A percentile compares a stretch with the other conserved stretches of the same genome.
Evolutionary conservation across 1,140 invertebrate species (phyloP).

Genomic region (Calycopis cecrops): DNA sequence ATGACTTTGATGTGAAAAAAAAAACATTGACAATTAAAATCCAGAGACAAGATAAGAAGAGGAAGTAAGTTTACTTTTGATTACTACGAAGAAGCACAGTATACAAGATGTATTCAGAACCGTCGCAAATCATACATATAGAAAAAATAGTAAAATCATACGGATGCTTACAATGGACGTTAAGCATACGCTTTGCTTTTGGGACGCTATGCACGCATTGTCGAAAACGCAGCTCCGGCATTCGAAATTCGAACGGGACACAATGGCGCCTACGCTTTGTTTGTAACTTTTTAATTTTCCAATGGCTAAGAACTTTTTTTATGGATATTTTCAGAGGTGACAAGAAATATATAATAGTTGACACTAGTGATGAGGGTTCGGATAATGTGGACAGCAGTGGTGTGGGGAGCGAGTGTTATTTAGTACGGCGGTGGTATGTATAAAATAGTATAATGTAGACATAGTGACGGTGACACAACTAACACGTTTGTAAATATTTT

Average conservation of each 20-base stretch:
- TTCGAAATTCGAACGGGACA: conserved; percentile 13
- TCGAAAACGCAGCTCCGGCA: conserved; percentile 6
- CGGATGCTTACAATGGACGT: conserved; percentile 1
- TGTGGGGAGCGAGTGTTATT: conserved; percentile 53
- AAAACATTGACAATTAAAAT: not conserved
- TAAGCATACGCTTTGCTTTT: conserved; percentile 1
- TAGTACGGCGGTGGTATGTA: conserved; percentile 63
- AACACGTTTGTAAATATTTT: conserved; percentile 7
- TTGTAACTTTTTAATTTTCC: conserved; percentile 1
- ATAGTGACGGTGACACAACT: conserved; percentile 6
- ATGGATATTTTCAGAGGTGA: conserved; percentile 55
- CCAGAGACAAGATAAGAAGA: not conserved
- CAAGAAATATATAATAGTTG: conserved; percentile 53
- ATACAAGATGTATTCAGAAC: not conserved
- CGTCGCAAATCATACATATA: not conserved
- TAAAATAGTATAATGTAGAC: conserved; percentile 17
- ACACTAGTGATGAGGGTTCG: conserved; percentile 55
- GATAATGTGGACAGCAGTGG: conserved; percentile 44
- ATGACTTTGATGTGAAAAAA: not conserved
- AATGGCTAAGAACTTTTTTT: conserved; percentile 25
- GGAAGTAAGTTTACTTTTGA: conserved; percentile 2
- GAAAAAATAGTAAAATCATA: not conserved
- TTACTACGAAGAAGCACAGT: not conserved
- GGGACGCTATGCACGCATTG: conserved; percentile 15
- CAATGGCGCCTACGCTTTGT: conserved; percentile 17